These are phyloP conservation scores for Pseudorasbora parva DNA, from an alignment of 2,113 vertebrate genomes.

Conservation along the genomic window DNA sequence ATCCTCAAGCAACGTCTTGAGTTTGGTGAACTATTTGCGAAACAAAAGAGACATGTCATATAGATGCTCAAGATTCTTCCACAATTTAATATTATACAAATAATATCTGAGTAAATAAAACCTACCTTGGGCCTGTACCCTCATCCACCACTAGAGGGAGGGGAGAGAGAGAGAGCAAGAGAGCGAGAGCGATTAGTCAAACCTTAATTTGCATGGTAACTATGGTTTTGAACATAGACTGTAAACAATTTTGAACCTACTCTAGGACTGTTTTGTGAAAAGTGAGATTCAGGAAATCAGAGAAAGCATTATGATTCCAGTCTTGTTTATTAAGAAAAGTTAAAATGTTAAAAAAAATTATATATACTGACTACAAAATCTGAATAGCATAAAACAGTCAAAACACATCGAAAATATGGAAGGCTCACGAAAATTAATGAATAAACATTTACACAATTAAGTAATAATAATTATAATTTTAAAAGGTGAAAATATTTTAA, in stretches of 20 bases:
- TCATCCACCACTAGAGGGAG: slow-evolving; percentile 62
- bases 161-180: too few relatives aligned
- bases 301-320: not conserved
- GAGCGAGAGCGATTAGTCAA: not conserved
- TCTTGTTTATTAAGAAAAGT: not conserved
- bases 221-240: too few relatives aligned
- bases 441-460: too few relatives aligned
- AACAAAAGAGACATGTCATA: not conserved
- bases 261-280: not conserved
- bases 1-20: slow-evolving; percentile 62
- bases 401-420: too few relatives aligned
- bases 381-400: too few relatives aligned
- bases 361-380: too few relatives aligned
- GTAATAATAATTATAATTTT: too few relatives aligned
- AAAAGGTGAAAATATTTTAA: too few relatives aligned
- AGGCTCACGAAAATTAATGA: too few relatives aligned
- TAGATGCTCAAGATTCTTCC: not conserved
- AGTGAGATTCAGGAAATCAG: not conserved
- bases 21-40: slow-evolving; percentile 53
- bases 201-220: not conserved
- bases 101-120: not conserved
- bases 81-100: not conserved
- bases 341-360: too few relatives aligned
- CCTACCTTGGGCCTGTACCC: slow-evolving; percentile 63
- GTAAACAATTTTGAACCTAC: too few relatives aligned